Percentiles rank a stretch among this genome's conserved stretches.
phyloP scores from a whole-genome alignment of 2,888 invertebrate genomes.

The Drosophila emarginata region DNA sequence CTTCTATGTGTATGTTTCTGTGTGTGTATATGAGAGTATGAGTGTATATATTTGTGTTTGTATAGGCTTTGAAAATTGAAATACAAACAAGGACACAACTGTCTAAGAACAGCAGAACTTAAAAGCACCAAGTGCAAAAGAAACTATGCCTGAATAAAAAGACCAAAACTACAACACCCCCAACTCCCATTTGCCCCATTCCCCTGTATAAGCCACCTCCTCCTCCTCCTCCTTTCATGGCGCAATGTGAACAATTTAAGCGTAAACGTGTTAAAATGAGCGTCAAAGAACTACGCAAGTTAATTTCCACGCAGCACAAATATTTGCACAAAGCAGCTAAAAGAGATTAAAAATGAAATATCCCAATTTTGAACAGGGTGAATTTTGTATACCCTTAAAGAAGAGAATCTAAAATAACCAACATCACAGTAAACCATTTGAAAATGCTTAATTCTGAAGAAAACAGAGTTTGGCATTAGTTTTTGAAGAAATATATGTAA shows the following conservation, averaged over 20 bases:
- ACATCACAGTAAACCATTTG: no score
- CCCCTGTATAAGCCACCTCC: not conserved
- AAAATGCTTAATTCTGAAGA: no score
- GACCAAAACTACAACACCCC: not conserved
- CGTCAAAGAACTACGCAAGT: slow-evolving; percentile 62
- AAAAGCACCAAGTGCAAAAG: slow-evolving; percentile 21
- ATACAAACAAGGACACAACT: slow-evolving; percentile 63
- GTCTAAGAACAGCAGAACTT: slow-evolving; percentile 8
- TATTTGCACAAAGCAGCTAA: slow-evolving; percentile 62
- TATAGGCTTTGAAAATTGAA: slow-evolving; percentile 69
- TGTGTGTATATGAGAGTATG: slow-evolving; percentile 25
- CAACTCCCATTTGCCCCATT: not conserved
- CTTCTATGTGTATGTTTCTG: slow-evolving; percentile 16
- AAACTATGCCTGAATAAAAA: slow-evolving; percentile 13
- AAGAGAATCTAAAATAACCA: not conserved
- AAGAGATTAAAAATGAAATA: slow-evolving; percentile 20
- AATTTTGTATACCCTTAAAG: not conserved
- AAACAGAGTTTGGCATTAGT: no score
- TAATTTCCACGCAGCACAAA: slow-evolving; percentile 74
- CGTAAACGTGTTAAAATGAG: slow-evolving; percentile 67
- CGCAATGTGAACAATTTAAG: slow-evolving; percentile 72
- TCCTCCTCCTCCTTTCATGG: slow-evolving; percentile 26
- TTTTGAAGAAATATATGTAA: no score
- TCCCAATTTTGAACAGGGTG: not conserved
- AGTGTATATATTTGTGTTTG: slow-evolving; percentile 52